A percentile compares a stretch with the other conserved stretches of the same genome.
phyloP scores from a whole-genome alignment of 2,888 invertebrate species.

The Panzeria rudis region DNA sequence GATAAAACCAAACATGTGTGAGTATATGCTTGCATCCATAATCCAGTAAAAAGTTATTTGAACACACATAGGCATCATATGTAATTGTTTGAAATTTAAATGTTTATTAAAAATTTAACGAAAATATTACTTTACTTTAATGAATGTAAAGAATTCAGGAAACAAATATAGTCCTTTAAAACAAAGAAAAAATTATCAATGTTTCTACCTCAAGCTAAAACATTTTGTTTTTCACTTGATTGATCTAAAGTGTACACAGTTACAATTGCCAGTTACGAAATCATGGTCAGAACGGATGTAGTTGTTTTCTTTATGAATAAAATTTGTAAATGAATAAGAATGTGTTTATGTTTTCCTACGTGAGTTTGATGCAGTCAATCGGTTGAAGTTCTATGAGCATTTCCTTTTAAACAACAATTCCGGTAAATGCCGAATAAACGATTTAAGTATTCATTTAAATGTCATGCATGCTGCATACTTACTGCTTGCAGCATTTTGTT shows the following conservation, averaged over 20 bases:
- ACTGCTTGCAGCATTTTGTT: slow-evolving; percentile 75
- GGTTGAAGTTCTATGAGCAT: slow-evolving; percentile 32
- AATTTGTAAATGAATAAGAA: slow-evolving; percentile 16
- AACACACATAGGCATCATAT: slow-evolving; percentile 8
- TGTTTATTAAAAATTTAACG: slow-evolving; percentile 40
- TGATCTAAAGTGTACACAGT: slow-evolving; percentile 81
- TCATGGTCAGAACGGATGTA: slow-evolving; percentile 55
- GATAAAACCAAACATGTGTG: neutral
- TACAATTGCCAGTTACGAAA: slow-evolving; percentile 74
- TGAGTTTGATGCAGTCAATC: slow-evolving; percentile 45
- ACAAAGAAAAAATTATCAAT: neutral
- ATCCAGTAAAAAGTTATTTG: neutral
- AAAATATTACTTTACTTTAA: neutral
- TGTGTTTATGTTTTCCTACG: slow-evolving; percentile 39
- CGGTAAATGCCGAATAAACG: slow-evolving; percentile 58
- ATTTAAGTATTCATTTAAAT: slow-evolving; percentile 52
- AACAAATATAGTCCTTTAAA: neutral
- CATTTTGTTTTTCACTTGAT: slow-evolving; percentile 73
- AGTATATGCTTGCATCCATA: neutral
- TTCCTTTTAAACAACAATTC: slow-evolving; percentile 47
- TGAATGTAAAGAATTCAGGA: neutral
- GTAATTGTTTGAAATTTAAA: slow-evolving; percentile 30
- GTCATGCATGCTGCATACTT: slow-evolving; percentile 64
- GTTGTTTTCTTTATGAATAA: slow-evolving; percentile 65
- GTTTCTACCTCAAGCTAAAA: slow-evolving; percentile 9